Percentiles rank a stretch among this genome's conserved stretches.
Evolutionary conservation across 92 coral and sea anemone genomes (phyloP).

Genomic region (Porites lobata): DNA sequence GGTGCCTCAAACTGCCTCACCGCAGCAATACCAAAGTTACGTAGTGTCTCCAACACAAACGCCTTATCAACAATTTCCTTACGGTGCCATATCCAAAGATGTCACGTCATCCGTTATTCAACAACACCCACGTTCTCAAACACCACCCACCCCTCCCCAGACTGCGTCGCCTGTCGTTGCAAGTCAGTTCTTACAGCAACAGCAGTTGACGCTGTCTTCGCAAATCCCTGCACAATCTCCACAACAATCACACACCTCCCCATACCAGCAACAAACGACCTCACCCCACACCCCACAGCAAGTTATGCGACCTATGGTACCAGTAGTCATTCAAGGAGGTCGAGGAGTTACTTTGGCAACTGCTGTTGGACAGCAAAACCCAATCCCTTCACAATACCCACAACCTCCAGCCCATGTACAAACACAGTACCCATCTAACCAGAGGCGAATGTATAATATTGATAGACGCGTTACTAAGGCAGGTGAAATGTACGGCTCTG

Average conservation of each 20-base stretch:
- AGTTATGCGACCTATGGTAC: constrained; percentile 83
- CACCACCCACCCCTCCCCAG: constrained; percentile 97
- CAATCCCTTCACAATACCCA: constrained; percentile 69
- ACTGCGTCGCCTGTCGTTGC: constrained; percentile 84
- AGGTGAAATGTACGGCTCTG: constrained; percentile 74
- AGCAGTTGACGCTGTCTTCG: constrained; percentile 60
- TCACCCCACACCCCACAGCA: constrained; percentile 77
- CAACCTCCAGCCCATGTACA: constrained; percentile 79
- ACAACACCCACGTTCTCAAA: constrained; percentile 87
- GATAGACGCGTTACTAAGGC: constrained; percentile 78
- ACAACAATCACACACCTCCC: constrained; percentile 74
- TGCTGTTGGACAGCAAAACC: constrained; percentile 63
- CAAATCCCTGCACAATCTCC: constrained; percentile 62
- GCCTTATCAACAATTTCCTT: constrained; percentile 60
- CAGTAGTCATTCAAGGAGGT: constrained; percentile 79
- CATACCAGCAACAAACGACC: constrained; percentile 74
- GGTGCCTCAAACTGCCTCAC: constrained; percentile 67
- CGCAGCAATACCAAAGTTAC: constrained; percentile 72
- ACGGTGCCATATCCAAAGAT: constrained; percentile 45
- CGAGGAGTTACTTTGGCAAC: constrained; percentile 81
- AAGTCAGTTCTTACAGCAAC: constrained; percentile 56
- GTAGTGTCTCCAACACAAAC: constrained; percentile 58
- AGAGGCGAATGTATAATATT: constrained; percentile 66
- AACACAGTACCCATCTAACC: constrained; percentile 73
- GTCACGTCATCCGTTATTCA: constrained; percentile 70